Base-by-base conservation (phyloP, 2,888 invertebrate species). In the Sinelater perroti region DNA sequence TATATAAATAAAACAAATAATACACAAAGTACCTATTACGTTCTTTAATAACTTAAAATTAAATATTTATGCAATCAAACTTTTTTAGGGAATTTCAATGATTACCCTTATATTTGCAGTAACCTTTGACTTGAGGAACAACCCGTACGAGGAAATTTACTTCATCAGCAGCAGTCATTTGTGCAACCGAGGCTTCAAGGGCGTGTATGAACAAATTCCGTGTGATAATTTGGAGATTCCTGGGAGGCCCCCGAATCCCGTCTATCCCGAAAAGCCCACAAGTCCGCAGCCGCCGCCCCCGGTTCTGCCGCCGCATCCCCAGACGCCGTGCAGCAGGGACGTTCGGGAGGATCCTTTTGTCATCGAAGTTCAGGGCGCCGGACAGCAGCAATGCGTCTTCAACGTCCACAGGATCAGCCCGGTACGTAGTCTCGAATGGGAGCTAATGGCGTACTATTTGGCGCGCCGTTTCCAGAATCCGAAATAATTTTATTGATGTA, bases 151-250 rank as follows among this genome's bases (percentile, higher is more conserved):
- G 49, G 78, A 80, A 42, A 58, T 81, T 46, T 68, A 67, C 52
- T 80, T 82, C 61, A 69, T 74, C 18, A 74, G 78, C 1, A 78
- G 79, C 60, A 59, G 64, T 20, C 70, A 66, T 31, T 73, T 72
- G 26, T 75, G 76, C 61, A 77, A 77, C 35, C 72, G 77, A 60
- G 82, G 81, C 30, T 81, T 81, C 66, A 75, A 70, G 30, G 77
- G 74, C 14, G 70, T 71, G 24, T 82, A 78, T 61, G 73, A 77
- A 55, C 80, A 81, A 65, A 70, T 77, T 64, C 71, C 72, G 1
- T 79, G 78, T 62, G 36, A 53, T 35, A 50, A 51, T 36, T 16
- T 5, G 7, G 44, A 24, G 28, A 13, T 26, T 17, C 50, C 55
- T 10, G 13, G 10, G 4, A 44, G 38, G 24, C 52, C 57, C 8